Percentiles rank a stretch among this genome's conserved stretches.
Conservation (phyloP, 2,113 vertebrate genomes). For the Eidolon helvum region DNA sequence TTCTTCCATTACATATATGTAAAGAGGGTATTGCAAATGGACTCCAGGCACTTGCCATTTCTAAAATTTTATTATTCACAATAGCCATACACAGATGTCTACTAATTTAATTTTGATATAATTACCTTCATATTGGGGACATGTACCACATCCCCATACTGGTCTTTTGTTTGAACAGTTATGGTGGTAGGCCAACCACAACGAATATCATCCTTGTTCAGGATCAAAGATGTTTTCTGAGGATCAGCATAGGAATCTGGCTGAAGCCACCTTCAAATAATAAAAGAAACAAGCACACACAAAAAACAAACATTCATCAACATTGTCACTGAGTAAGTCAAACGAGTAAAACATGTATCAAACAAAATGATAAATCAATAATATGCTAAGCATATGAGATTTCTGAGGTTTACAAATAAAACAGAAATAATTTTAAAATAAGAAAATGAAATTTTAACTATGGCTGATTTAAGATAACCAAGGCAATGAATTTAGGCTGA, state of each 20-base stretch:
- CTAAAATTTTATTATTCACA: not conserved
- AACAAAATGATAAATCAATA: not conserved
- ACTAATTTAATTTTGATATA: not conserved
- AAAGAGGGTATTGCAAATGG: not conserved
- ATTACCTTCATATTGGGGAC: constrained; percentile 98
- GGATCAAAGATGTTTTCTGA: constrained; percentile 96
- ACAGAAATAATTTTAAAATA: not conserved
- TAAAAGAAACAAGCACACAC: not conserved
- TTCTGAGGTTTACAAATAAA: not conserved
- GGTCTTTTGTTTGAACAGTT: constrained; percentile 98
- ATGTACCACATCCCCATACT: constrained; percentile 98
- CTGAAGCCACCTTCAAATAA: constrained; percentile 93
- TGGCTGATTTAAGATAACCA: not conserved
- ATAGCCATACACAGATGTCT: not conserved
- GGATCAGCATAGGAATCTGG: constrained; percentile 99
- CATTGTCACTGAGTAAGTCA: constrained; percentile 6
- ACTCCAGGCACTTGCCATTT: not conserved
- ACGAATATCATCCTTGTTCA: constrained; percentile 98
- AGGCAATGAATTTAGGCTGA: not conserved
- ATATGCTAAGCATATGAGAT: not conserved
- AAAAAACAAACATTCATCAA: not conserved
- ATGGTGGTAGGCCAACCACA: constrained; percentile 99
- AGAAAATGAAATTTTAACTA: not conserved
- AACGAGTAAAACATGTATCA: not conserved
- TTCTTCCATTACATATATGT: not conserved